Base-by-base conservation (phyloP, 2,888 invertebrate genomes). In the Galerucella calmariensis region DNA sequence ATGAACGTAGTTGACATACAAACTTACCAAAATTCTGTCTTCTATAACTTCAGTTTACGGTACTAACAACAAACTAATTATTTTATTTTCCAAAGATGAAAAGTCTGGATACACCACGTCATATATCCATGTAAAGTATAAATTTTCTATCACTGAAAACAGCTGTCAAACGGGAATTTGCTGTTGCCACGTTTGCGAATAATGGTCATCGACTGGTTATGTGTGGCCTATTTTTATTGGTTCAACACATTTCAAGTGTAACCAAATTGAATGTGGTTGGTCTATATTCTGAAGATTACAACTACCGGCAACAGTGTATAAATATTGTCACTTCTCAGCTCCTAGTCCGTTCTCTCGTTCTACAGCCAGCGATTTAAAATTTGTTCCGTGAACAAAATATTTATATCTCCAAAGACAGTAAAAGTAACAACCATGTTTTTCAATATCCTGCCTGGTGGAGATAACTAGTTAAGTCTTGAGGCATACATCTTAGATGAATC, bases 191-290 rank as follows among this genome's bases (percentile, higher is more conserved):
- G 61, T 61, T 46, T 10, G 8, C 5, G 8, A 44, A 46, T 20
- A 16, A 65, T 46, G 46, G 44, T 16, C 46, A 44, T 44, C 20
- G 20, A 58, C n/a, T 59, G 12, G 14, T 69, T 63, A 41, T 69
- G 69, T 69, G 69, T 69, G 69, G 69, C 69, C 35, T 24, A n/a
- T 69, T 63, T 24, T 14, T 44, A 69, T 69, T 69, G 69, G 69
- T 51, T 41, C 16, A 62, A 6, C 24, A 14, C 8, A 12, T 61
- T 61, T 27, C 35, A 35, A 27, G 27, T n/a, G 27, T 35, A 6
- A 35, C 61, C 61, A 61, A 9, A n/a, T 14, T 61, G 35, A 3
- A 27, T 65, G 9, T 65, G 20, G 16, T 65, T 44, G 63, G 63
- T 65, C 62, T 56, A 16, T 56, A 56, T 56, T 16, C 16, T 56